Base-by-base conservation (phyloP, 2,797 vertebrate species). In the Mionectes olivaceus region DNA sequence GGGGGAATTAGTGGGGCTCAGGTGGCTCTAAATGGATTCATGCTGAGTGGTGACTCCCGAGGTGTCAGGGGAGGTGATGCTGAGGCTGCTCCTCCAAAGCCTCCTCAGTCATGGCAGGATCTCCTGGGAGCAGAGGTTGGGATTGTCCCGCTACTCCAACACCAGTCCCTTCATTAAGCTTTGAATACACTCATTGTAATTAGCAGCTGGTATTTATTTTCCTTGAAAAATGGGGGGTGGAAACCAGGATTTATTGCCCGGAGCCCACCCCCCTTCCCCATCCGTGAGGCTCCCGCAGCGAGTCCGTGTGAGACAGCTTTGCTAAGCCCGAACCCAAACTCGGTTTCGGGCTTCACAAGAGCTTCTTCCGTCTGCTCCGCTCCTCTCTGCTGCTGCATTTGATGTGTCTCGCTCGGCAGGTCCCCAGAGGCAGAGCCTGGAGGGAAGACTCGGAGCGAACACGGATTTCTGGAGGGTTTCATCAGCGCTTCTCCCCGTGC, bases 1-100 rank as follows among this genome's bases (percentile, higher is more conserved):
- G 32, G 19, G 52, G 71, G 44, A 41, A 27, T 65, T 8, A 52
- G 28, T 19, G 35, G 44, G 32, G 43, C 19, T 23, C 64, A 47
- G 61, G 47, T 41, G 39, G 35, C 88, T 83, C 87, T 65, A 52
- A 81, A 92, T 15, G 21, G 76, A 83, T 82, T 55, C 76, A 64
- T 1, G 10, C 41, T 4, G 37, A 53, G 39, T 22, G 67, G 53
- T 87, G 67, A 96, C 85, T 67, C 21, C 24, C 7, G 68, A 61
- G 59, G 78, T 44, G 46, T 43, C 56, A 41, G 32, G 69, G n/a
- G 27, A 49, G 24, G 50, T 18, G 41, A 2, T 3, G 61, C 16
- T 49, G 57, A 15, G 35, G 64, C 23, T 76, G 50, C 50, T 52
- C 28, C 50, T 52, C 50, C 50, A 52, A 18, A 11, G 28, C 17